These are phyloP conservation scores for Lacanobia oleracea DNA, from an alignment of 2,888 invertebrate genomes.

Conservation along the genomic window DNA sequence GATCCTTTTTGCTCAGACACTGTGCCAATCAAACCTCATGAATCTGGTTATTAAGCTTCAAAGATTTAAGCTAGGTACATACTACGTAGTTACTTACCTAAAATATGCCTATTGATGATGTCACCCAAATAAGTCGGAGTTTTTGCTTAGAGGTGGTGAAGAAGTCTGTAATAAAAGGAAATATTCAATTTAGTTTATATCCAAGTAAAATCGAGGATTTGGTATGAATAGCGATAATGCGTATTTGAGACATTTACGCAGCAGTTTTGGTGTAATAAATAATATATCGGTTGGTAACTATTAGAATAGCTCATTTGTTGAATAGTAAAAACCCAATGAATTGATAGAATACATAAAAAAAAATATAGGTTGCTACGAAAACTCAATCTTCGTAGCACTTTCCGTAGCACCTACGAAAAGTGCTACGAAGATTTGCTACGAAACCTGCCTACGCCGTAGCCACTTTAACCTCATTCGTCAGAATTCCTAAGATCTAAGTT, in stretches of 20 bases:
- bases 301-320: not conserved
- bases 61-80: not conserved
- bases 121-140: slow-evolving; percentile 52
- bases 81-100: slow-evolving; percentile 59
- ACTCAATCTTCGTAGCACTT: slow-evolving; percentile 31
- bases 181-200: not conserved
- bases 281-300: not conserved
- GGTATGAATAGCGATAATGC: not conserved
- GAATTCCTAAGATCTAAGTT: slow-evolving; percentile 45
- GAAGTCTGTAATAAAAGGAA: slow-evolving; percentile 56
- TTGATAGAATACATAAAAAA: not conserved
- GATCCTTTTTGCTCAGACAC: too few species aligned
- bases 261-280: not conserved
- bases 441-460: slow-evolving; percentile 42
- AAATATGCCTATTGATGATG: slow-evolving; percentile 58
- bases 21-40: too few species aligned
- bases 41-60: not conserved
- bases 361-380: slow-evolving; percentile 17
- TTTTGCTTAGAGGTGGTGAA: slow-evolving; percentile 45
- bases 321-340: not conserved
- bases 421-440: slow-evolving; percentile 30
- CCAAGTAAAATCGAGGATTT: not conserved
- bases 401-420: slow-evolving; percentile 18
- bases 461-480: slow-evolving; percentile 36
- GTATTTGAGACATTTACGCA: not conserved